Percentiles rank a stretch among this genome's conserved stretches.
These are phyloP conservation scores for Jacana jacana DNA, from an alignment of 2,113 vertebrate species.

Conservation along the genomic window DNA sequence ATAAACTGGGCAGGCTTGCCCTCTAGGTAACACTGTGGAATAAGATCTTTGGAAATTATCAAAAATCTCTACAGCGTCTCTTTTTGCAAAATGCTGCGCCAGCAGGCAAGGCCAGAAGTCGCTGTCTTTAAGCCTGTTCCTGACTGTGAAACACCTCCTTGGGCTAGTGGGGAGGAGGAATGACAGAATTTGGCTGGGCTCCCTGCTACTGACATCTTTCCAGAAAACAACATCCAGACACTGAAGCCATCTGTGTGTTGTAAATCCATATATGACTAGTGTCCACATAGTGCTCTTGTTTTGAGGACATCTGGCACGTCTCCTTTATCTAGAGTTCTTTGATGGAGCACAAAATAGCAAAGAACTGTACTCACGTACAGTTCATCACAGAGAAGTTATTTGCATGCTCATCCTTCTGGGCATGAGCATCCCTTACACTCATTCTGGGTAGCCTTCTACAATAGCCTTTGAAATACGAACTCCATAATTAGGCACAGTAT, in stretches of 20 bases:
- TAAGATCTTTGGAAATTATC: background rate
- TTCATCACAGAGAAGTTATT: background rate
- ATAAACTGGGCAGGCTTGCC: background rate
- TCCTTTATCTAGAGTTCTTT: background rate
- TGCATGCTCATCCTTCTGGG: too few relatives aligned
- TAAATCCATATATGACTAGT: background rate
- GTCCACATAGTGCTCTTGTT: background rate
- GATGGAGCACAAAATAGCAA: background rate
- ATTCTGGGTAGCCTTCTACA: background rate
- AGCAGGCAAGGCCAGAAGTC: background rate
- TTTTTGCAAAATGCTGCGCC: background rate
- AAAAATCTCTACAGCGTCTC: background rate
- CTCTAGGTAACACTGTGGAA: background rate
- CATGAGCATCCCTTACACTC: background rate
- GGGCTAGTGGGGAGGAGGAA: background rate
- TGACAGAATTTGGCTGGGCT: background rate
- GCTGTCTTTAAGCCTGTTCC: background rate
- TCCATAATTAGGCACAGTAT: background rate
- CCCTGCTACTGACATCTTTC: background rate
- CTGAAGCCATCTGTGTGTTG: background rate
- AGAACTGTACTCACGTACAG: background rate
- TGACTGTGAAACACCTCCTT: background rate
- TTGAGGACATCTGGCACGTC: background rate
- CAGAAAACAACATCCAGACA: background rate
- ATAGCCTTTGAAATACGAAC: background rate